Base-by-base conservation (phyloP, 1,140 invertebrate genomes). In the Bombus affinis region DNA sequence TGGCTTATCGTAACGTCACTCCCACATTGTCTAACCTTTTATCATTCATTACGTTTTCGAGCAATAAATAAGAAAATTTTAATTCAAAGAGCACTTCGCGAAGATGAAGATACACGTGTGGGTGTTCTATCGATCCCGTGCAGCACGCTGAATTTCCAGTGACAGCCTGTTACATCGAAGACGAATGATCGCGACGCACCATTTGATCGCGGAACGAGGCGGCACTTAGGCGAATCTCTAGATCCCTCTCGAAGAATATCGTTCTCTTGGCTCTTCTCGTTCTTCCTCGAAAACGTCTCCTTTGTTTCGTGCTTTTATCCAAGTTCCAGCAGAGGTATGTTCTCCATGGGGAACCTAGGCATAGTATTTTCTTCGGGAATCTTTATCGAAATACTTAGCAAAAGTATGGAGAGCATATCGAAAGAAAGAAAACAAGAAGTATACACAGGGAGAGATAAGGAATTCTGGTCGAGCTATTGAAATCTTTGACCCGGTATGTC, bases 401-500 rank as follows among this genome's bases (percentile, higher is more conserved):
- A 85, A 65, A 81, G 62, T 81, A 91, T 88, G 81, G 71, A 83
- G 76, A 81, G 87, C 89, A 72, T 88, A 86, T 83, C 88, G 92
- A 88, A 90, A 91, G 88, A 87, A 90, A 92, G 13, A 32, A 35
- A 87, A 87, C 84, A 78, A 88, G 89, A 87, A 92, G 86, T 83
- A 85, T 91, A 90, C 91, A 90, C 86, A 88, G 83, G 80, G 90
- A 91, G 83, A 87, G 90, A 92, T 93, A 89, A 89, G 90, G 88
- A 93, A 94, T 92, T 93, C 89, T 89, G 92, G 86, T 78, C 77
- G 79, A 90, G 92, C 92, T 90, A 93, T 90, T 92, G 92, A 92
- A 94, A 94, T 92, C 90, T 91, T 87, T 93, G 93, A 94, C 90
- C 93, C 92, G 93, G 88, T 93, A 93, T 92, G 91, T 78, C 86